These are phyloP conservation scores for Melanotaenia boesemani DNA, from an alignment of 2,797 vertebrate genomes.

Conservation along the genomic window DNA sequence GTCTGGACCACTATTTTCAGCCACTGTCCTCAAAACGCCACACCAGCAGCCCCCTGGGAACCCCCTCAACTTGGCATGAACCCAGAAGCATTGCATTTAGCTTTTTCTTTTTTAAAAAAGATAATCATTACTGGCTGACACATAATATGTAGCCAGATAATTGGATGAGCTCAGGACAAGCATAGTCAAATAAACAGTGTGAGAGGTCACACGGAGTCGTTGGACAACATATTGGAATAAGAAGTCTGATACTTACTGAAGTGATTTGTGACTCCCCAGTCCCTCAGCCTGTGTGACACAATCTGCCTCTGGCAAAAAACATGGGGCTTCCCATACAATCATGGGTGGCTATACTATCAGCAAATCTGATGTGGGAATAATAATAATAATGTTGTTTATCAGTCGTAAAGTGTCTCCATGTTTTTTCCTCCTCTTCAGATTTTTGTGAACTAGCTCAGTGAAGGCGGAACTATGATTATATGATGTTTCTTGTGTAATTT, in stretches of 20 bases:
- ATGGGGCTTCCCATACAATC: constrained; percentile 74
- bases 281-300: constrained; percentile 59
- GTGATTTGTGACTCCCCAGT: constrained; percentile 75
- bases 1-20: constrained; percentile 65
- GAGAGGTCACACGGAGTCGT: constrained; percentile 65
- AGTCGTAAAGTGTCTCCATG: constrained; percentile 29
- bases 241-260: constrained; percentile 42
- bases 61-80: constrained; percentile 48
- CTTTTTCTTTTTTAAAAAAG: constrained; percentile 17
- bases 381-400: constrained; percentile 60
- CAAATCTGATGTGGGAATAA: constrained; percentile 68
- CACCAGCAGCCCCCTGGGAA: constrained; percentile 51
- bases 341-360: constrained; percentile 36
- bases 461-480: constrained; percentile 26
- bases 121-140: constrained; percentile 35
- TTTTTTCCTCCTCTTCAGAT: constrained; percentile 32
- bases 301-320: constrained; percentile 60
- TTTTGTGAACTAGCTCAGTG: constrained; percentile 53
- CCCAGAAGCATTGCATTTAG: constrained; percentile 56
- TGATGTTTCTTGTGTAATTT: constrained; percentile 38
- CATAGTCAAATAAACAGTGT: constrained; percentile 69
- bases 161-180: constrained; percentile 36
- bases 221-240: constrained; percentile 45
- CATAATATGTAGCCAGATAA: constrained; percentile 51
- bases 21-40: constrained; percentile 46